A percentile compares a stretch with the other conserved stretches of the same genome.
phyloP scores from a whole-genome alignment of 1,140 invertebrate genomes.

The Ostrea edulis region DNA sequence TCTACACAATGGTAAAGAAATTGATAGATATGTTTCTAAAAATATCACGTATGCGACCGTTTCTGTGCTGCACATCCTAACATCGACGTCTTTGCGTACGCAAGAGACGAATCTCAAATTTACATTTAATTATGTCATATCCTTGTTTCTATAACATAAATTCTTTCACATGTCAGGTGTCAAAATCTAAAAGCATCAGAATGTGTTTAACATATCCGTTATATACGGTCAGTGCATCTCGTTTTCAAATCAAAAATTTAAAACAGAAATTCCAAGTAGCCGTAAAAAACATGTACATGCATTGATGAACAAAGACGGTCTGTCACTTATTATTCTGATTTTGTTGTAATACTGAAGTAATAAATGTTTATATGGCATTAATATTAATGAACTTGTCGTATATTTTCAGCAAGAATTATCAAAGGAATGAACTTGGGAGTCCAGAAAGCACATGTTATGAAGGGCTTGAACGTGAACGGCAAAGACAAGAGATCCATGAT shows the following conservation, averaged over 20 bases:
- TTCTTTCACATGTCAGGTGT: neutral
- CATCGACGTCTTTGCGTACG: no score
- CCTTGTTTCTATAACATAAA: neutral
- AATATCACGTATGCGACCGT: no score
- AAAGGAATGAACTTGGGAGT: neutral
- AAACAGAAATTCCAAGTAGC: neutral
- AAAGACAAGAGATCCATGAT: no score
- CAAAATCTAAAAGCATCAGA: neutral
- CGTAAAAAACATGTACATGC: constrained; percentile 22
- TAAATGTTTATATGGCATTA: constrained; percentile 21
- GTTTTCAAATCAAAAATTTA: neutral
- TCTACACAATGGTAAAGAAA: no score
- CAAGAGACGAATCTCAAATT: no score
- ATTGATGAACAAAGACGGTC: neutral
- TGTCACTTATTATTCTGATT: neutral
- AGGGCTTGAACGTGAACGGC: no score
- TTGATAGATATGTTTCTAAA: no score
- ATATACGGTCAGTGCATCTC: neutral
- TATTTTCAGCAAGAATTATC: constrained; percentile 5
- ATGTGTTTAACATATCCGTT: neutral
- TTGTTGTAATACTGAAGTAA: neutral
- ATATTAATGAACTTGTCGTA: constrained; percentile 4
- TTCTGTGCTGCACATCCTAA: no score
- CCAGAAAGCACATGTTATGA: neutral
- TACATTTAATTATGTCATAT: no score